A percentile compares a stretch with the other conserved stretches of the same genome.
phyloP scores from a whole-genome alignment of 2,113 vertebrate genomes.

The Narcine bancroftii region DNA sequence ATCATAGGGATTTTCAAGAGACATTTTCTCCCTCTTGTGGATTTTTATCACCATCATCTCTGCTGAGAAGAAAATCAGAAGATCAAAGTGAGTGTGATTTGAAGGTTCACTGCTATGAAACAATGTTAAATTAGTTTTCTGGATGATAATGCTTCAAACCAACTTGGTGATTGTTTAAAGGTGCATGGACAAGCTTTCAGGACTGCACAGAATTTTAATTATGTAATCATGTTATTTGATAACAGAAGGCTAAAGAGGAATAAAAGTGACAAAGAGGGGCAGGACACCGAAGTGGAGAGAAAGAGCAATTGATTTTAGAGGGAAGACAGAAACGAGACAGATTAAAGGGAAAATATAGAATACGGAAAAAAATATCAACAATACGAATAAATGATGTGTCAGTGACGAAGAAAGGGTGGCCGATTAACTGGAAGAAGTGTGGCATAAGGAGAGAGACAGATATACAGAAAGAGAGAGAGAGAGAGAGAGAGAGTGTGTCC shows the following conservation, averaged over 20 bases:
- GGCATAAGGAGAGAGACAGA: conserved; percentile 7
- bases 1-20: conserved; percentile 25
- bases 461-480: neutral
- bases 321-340: conserved; percentile 38
- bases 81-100: conserved; percentile 22
- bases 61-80: conserved; percentile 14
- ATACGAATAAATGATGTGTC: conserved; percentile 42
- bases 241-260: neutral
- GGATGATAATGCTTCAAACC: conserved; percentile 15
- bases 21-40: conserved; percentile 36
- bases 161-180: neutral
- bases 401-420: conserved; percentile 40
- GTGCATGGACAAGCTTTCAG: neutral
- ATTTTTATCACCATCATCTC: conserved; percentile 12
- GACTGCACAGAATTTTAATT: conserved; percentile 28
- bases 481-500: neutral
- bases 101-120: neutral
- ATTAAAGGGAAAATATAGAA: conserved; percentile 38
- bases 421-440: conserved; percentile 24
- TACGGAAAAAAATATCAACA: conserved; percentile 44
- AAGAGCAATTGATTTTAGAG: conserved; percentile 11
- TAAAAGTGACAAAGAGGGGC: neutral
- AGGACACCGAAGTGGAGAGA: neutral
- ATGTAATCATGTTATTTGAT: conserved; percentile 31
- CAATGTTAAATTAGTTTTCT: conserved; percentile 13